Base-by-base conservation (phyloP, 2,888 invertebrate genomes). In the Uloborus plumipes region DNA sequence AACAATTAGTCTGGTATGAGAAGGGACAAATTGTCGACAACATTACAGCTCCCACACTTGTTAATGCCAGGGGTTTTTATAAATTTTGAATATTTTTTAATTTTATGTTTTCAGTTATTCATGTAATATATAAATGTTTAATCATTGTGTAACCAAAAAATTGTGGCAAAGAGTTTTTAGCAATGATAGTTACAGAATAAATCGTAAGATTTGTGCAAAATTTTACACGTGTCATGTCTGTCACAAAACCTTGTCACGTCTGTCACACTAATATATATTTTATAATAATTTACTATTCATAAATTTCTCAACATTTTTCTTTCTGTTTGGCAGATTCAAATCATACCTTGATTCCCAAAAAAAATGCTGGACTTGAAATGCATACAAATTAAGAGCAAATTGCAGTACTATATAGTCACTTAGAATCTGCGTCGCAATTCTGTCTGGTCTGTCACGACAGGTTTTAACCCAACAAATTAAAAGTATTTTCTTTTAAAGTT, bases 211-310 rank as follows among this genome's bases (percentile, higher is more conserved):
- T 53, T n/a, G n/a, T 53, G 3, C 3, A 53, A 53, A 53, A 53
- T 53, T 53, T 2, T 53, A 53, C n/a, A 53, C n/a, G 53, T 6
- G 53, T 53, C 53, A 53, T 53, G 53, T 53, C 53, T 53, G 53
- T 53, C 53, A 53, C 53, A 53, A 53, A 53, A 53, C 53, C 53
- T 53, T 53, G 53, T 53, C 53, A 53, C 6, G 53, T 53, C 53
- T 53, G 53, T 53, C 53, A 53, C n/a, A 7, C 53, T 53, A 7
- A 53, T 53, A 53, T 26, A n/a, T n/a, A n/a, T n/a, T n/a, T 26
- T 26, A 26, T 26, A 4, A 26, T 26, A 26, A 26, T 26, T 26
- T 26, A 26, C 26, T 3, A 26, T 4, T 26, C 26, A 26, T 26
- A 26, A 26, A 26, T 26, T 26, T 26, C 4, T 26, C 4, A 26